Base-by-base conservation (phyloP, 2,888 invertebrate species). In the Tetragnatha montana region DNA sequence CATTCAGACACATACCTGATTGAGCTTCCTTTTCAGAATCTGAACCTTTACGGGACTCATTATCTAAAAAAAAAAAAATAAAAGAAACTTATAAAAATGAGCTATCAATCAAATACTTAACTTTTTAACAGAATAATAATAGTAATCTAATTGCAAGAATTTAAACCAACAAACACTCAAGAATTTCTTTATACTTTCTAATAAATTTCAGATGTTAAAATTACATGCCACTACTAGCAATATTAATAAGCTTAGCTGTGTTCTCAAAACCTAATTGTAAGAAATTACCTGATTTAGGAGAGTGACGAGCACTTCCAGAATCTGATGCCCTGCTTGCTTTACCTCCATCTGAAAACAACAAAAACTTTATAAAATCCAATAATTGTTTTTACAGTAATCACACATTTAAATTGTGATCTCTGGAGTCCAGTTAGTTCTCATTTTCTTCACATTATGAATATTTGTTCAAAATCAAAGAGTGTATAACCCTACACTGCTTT, bases 1-100 rank as follows among this genome's bases (percentile, higher is more conserved):
- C 19, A n/a, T 71, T 8, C 2, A 35, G 60, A n/a, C 35, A 35
- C 8, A 80, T 10, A 87, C 87, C 87, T 75, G 87, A 87, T 12
- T 82, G 87, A 8, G 76, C 81, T 78, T 82, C 87, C 71, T 87
- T 87, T 47, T 87, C 87, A n/a, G 87, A 87, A 49, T 82, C 87
- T 22, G 87, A 87, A 47, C 51, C 87, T 70, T 76, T 81, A 12
- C 51, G 81, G 22, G 81, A 81, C 71, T 70, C 81, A 70, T 82
- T 87, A 22, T 81, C 87, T 86, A 79, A 19, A 51, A 4, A 78
- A 51, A n/a, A 78, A 78, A 17, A 78, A 4, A 10, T 17, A 51
- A 78, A 51, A 8, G n/a, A 19, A 78, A 19, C 8, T 10, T 50
- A 19, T 51, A 51, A 78, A 19, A 78, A 21, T 50, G 21, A 14